Percentiles rank a stretch among this genome's conserved stretches.
Evolutionary conservation across 2,888 invertebrate genomes (phyloP).

Genomic region (Phengaris arion): DNA sequence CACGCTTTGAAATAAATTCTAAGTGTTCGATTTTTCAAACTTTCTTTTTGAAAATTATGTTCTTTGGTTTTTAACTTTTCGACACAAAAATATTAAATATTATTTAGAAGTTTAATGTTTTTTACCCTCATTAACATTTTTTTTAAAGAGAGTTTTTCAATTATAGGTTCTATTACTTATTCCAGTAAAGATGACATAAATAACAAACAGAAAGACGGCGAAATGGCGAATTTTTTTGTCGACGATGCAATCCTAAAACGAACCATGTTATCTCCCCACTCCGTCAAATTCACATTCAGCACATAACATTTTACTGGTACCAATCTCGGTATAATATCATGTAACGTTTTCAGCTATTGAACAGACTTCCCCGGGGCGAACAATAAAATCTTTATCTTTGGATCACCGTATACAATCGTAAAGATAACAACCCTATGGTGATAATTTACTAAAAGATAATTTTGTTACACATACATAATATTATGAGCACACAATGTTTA

Average conservation of each 20-base stretch:
- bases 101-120: no score
- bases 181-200: background rate
- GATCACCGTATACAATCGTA: conserved; percentile 57
- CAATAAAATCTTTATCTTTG: conserved; percentile 60
- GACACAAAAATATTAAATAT: no score
- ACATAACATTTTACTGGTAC: conserved; percentile 30
- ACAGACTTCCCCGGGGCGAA: conserved; percentile 46
- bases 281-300: conserved; percentile 29
- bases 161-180: background rate
- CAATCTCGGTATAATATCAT: conserved; percentile 32
- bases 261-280: conserved; percentile 26
- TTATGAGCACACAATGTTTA: no score
- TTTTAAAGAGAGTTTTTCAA: no score
- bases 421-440: conserved; percentile 52
- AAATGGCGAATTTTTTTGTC: background rate
- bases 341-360: conserved; percentile 32
- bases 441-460: conserved; percentile 61
- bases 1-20: conserved; percentile 3
- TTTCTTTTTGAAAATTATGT: background rate
- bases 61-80: background rate
- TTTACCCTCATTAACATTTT: no score
- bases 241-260: conserved; percentile 17
- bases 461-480: conserved; percentile 52
- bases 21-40: conserved; percentile 14
- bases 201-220: background rate